Percentiles rank a stretch among this genome's conserved stretches.
Evolutionary conservation across 2,888 invertebrate genomes (phyloP).

Genomic region (Leptopilina syphax): DNA sequence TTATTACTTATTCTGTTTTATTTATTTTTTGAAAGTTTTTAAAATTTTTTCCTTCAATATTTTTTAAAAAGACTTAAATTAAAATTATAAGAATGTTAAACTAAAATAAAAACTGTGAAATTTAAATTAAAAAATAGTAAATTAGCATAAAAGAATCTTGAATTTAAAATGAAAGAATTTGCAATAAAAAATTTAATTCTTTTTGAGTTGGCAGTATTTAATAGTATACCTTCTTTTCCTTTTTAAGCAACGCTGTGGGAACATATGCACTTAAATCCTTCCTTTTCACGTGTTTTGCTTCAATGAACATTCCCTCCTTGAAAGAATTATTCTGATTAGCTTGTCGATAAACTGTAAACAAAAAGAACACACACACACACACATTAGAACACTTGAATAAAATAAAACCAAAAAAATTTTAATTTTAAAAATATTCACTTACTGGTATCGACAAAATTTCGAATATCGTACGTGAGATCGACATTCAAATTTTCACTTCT

Average conservation of each 20-base stretch:
- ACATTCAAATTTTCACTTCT: slow-evolving; percentile 93
- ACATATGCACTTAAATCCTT: slow-evolving; percentile 87
- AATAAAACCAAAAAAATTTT: slow-evolving; percentile 9
- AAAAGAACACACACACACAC: slow-evolving; percentile 29
- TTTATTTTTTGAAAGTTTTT: too few relatives aligned
- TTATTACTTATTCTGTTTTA: too few relatives aligned
- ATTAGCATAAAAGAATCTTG: too few relatives aligned
- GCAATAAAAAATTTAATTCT: too few relatives aligned
- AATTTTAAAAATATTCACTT: slow-evolving; percentile 68
- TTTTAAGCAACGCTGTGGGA: slow-evolving; percentile 83
- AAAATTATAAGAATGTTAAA: not conserved
- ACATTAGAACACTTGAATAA: slow-evolving; percentile 26
- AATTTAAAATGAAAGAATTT: too few relatives aligned
- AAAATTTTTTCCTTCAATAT: too few relatives aligned
- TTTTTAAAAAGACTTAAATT: too few relatives aligned
- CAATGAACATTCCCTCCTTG: slow-evolving; percentile 87
- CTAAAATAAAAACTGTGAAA: too few relatives aligned
- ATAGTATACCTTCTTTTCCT: slow-evolving; percentile 83
- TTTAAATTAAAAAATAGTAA: too few relatives aligned
- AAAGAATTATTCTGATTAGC: slow-evolving; percentile 82
- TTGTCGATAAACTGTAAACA: slow-evolving; percentile 79
- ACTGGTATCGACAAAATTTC: slow-evolving; percentile 92
- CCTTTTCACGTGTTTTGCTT: slow-evolving; percentile 92
- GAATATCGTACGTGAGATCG: slow-evolving; percentile 95
- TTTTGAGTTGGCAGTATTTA: not conserved